These are phyloP conservation scores for Urocitellus parryii DNA, from an alignment of 2,113 vertebrate species.

Conservation along the genomic window DNA sequence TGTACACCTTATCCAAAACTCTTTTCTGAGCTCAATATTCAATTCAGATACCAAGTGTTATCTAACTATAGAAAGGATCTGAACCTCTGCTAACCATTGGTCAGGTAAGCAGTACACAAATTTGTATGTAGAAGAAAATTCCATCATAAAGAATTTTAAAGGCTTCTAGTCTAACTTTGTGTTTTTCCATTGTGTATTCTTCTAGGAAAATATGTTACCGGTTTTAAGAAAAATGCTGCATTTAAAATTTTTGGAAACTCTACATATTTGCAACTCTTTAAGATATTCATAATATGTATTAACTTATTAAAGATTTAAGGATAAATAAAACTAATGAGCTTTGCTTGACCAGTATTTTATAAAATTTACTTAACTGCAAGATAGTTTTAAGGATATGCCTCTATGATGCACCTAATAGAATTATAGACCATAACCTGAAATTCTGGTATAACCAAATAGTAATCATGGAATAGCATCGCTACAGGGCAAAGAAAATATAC, in stretches of 20 bases:
- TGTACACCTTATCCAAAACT: not conserved
- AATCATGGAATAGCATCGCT: not conserved
- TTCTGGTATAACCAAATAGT: not conserved
- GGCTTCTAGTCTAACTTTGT: not conserved
- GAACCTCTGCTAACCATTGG: not conserved
- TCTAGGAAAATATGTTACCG: not conserved
- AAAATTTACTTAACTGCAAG: not conserved
- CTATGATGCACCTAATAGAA: not conserved
- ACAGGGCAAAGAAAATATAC: not conserved
- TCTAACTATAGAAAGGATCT: not conserved
- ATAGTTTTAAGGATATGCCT: not conserved
- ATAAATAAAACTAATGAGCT: not conserved
- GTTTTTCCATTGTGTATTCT: not conserved
- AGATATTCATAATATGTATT: not conserved
- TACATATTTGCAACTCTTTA: not conserved
- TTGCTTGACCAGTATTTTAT: not conserved
- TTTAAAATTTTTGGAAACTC: not conserved
- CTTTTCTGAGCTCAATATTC: not conserved
- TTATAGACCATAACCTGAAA: not conserved
- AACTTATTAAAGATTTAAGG: not conserved
- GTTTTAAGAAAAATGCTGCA: constrained; percentile 17
- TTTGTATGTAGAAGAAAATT: not conserved
- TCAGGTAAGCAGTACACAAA: not conserved
- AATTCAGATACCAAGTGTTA: not conserved
- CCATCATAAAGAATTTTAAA: not conserved